A percentile compares a stretch with the other conserved stretches of the same genome.
Conservation (phyloP, 2,113 vertebrate species). For the Cranoglanis bouderius region DNA sequence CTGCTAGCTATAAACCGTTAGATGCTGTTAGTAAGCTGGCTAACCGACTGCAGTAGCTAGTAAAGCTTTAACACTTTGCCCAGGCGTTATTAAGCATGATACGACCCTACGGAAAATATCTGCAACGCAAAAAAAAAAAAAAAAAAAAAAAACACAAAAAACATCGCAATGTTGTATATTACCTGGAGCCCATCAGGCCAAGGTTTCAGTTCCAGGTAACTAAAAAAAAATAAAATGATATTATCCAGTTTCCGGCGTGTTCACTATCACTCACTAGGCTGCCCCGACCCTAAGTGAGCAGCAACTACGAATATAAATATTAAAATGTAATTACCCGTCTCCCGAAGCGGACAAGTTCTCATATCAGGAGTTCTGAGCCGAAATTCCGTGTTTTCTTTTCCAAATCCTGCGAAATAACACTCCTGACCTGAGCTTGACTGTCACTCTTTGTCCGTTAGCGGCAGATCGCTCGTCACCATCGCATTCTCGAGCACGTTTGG, state of each 20-base stretch:
- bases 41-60: background rate
- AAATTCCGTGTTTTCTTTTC: background rate
- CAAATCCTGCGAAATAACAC: background rate
- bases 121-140: background rate
- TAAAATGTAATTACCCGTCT: constrained; percentile 1
- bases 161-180: background rate
- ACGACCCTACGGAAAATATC: background rate
- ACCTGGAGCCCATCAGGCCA: background rate
- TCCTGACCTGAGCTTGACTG: background rate
- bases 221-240: background rate
- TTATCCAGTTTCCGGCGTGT: background rate
- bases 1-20: background rate
- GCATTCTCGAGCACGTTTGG: constrained; percentile 10
- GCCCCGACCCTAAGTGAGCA: background rate
- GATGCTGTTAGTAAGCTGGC: background rate
- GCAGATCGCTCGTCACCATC: constrained; percentile 46
- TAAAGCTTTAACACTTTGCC: background rate
- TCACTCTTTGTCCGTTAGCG: constrained; percentile 53
- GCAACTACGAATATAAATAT: background rate
- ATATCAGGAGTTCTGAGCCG: background rate
- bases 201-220: background rate
- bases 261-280: background rate
- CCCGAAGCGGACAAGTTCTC: background rate
- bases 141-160: background rate
- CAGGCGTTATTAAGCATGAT: background rate